Evolutionary conservation across 2,888 invertebrate genomes (phyloP).

Genomic region (Siphlonurus alternatus): DNA sequence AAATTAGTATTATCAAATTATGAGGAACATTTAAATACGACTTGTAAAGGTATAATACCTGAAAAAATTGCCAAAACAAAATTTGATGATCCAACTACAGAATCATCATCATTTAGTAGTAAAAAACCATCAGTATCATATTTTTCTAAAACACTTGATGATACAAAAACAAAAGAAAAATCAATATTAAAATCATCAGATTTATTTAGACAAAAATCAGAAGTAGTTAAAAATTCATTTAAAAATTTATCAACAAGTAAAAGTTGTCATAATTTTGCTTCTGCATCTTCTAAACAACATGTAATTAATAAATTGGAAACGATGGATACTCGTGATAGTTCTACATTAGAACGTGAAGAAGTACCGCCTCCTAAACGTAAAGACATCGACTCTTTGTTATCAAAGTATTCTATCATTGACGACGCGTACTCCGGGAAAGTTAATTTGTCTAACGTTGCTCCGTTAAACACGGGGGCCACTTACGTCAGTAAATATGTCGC

Average conservation of each 20-base stretch:
- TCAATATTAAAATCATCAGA: neutral
- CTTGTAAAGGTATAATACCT: neutral
- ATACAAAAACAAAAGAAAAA: neutral
- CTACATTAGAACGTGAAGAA: neutral
- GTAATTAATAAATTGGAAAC: neutral
- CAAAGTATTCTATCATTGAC: slow-evolving; percentile 17
- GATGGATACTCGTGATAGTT: neutral
- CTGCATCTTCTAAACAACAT: neutral
- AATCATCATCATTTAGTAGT: neutral
- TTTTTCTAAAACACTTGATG: neutral
- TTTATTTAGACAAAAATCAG: neutral
- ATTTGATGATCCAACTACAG: neutral
- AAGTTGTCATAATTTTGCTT: neutral
- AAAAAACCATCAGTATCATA: too few species aligned
- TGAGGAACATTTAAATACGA: neutral
- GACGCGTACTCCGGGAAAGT: slow-evolving; percentile 13
- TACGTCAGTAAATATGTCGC: neutral
- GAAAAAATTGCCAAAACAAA: neutral
- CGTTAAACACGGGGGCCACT: neutral
- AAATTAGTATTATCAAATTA: neutral
- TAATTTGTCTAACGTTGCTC: neutral
- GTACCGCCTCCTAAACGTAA: slow-evolving; percentile 11
- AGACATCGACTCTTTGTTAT: slow-evolving; percentile 18
- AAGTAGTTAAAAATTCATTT: neutral
- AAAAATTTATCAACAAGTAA: neutral